A percentile compares a stretch with the other conserved stretches of the same genome.
Evolutionary conservation across 2,797 vertebrate species (phyloP).

Genomic region (Amblyopsis hoosieri): DNA sequence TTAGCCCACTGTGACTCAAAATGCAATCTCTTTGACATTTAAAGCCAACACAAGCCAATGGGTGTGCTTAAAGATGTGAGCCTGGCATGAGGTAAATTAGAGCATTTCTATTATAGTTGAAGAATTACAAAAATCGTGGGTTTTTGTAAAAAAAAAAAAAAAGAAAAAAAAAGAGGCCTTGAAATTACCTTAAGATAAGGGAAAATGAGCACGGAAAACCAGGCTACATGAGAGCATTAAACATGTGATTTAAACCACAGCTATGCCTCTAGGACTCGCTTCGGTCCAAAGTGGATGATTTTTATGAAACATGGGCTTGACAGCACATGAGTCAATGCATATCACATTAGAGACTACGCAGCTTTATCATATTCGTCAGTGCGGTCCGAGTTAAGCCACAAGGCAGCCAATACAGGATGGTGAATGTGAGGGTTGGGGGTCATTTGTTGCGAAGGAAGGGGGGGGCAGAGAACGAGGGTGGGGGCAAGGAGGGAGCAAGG

Average conservation of each 20-base stretch:
- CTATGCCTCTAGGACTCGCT: constrained; percentile 54
- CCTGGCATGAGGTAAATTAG: constrained; percentile 79
- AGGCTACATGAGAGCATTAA: constrained; percentile 55
- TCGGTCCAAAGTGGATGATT: constrained; percentile 47
- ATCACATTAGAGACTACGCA: constrained; percentile 61
- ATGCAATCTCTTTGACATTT: constrained; percentile 81
- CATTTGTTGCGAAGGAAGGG: constrained; percentile 38
- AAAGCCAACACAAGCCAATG: constrained; percentile 75
- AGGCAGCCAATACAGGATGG: constrained; percentile 53
- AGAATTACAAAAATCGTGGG: constrained; percentile 55
- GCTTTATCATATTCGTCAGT: constrained; percentile 69
- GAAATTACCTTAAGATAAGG: constrained; percentile 62
- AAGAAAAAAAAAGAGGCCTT: constrained; percentile 64
- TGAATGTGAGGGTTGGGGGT: constrained; percentile 37
- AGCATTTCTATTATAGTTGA: constrained; percentile 78
- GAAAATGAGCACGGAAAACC: constrained; percentile 34
- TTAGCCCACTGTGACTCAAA: constrained; percentile 81
- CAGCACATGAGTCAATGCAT: constrained; percentile 60
- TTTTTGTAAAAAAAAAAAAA: constrained; percentile 53
- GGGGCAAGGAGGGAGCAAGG: constrained; percentile 39
- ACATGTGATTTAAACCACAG: constrained; percentile 54
- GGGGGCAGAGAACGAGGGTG: constrained; percentile 23
- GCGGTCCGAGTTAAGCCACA: constrained; percentile 36
- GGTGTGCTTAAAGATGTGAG: constrained; percentile 72
- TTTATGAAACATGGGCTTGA: constrained; percentile 54